Percentiles rank a stretch among this genome's conserved stretches.
Evolutionary conservation across 1,140 invertebrate species (phyloP).

Genomic region (Conopomorpha cramerella): DNA sequence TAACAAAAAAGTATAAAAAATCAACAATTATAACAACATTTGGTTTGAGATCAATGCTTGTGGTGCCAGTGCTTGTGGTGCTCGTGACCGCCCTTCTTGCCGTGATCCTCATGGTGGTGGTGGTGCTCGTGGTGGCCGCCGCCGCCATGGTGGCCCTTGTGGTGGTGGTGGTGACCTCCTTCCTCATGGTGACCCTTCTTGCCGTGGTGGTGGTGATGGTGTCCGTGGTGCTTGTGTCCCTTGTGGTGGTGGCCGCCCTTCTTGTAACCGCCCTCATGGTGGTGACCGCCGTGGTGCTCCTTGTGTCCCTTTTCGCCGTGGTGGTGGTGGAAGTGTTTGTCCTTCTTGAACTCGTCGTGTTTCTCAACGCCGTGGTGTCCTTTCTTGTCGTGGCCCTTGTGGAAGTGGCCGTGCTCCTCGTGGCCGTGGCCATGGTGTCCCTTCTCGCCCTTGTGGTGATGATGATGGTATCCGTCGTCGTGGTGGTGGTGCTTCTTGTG

Average conservation of each 20-base stretch:
- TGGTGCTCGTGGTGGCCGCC: slow-evolving; percentile 59
- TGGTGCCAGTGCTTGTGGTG: slow-evolving; percentile 60
- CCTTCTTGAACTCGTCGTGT: slow-evolving; percentile 61
- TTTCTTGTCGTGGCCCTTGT: slow-evolving; percentile 77
- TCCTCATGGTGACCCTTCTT: slow-evolving; percentile 43
- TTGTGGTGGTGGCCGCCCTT: slow-evolving; percentile 70
- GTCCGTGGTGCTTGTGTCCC: slow-evolving; percentile 67
- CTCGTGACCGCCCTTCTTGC: slow-evolving; percentile 64
- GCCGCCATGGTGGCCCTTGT: slow-evolving; percentile 47
- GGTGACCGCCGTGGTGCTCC: slow-evolving; percentile 64
- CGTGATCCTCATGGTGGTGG: slow-evolving; percentile 65
- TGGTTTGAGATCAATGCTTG: slow-evolving; percentile 38
- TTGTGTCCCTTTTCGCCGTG: slow-evolving; percentile 74
- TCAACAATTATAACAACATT: too few relatives aligned
- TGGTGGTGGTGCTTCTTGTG: slow-evolving; percentile 77
- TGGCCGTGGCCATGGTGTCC: slow-evolving; percentile 69
- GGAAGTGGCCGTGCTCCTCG: slow-evolving; percentile 66
- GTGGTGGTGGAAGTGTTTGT: slow-evolving; percentile 73
- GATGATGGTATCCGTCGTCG: slow-evolving; percentile 62
- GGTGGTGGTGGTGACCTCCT: slow-evolving; percentile 64
- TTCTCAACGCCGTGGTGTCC: slow-evolving; percentile 79
- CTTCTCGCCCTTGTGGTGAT: slow-evolving; percentile 73
- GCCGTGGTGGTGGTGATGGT: slow-evolving; percentile 47
- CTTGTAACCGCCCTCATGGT: slow-evolving; percentile 69
- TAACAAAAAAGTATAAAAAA: too few relatives aligned